Evolutionary conservation across 2,888 invertebrate species (phyloP), one percentile per base, ranked within the genome.

Genomic region (Leucophenga maculata): DNA sequence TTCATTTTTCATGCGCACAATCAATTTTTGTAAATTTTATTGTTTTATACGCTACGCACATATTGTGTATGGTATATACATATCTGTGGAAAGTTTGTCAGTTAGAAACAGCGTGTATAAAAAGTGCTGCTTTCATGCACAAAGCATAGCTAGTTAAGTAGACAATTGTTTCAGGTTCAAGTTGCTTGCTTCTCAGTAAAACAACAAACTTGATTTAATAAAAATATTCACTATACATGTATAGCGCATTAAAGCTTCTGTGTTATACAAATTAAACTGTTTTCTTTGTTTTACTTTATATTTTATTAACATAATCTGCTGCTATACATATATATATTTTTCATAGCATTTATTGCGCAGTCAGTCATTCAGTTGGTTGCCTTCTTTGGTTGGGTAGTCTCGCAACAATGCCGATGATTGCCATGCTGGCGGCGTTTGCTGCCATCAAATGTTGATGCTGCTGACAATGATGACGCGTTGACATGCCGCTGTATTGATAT

Each of bases 401-500:
- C 18, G 60, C 44, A 44, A 20, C 60, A 62, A 44, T 62, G 60
- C 9, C 44, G 26, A 6, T 50, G 50, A 50, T 50, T 50, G 50
- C n/a, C 16, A 50, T 50, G 50, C 50, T 50, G 50, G 13, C 13
- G 16, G 50, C 50, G 50, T 50, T 50, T 50, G 50, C 50, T 50
- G 50, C 50, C 6, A 18, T 18, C 50, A 1, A n/a, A 6, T 50
- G 50, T 50, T 50, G 50, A 14, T 50, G 50, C n/a, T 50, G 11
- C 50, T 50, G 50, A 50, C 50, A 50, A 50, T 50, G 50, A n/a
- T 18, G 50, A 50, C 39, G 39, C 39, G 39, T 39, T 50, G 50
- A 16, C 50, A 50, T 50, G 62, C 26, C 44, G 67, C 57, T 67
- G 68, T 69, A 71, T 76, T 74, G 73, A 74, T 75, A 75, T 85